Conservation (phyloP, 2,888 invertebrate species). For the Phoenoteleia sp. region DNA sequence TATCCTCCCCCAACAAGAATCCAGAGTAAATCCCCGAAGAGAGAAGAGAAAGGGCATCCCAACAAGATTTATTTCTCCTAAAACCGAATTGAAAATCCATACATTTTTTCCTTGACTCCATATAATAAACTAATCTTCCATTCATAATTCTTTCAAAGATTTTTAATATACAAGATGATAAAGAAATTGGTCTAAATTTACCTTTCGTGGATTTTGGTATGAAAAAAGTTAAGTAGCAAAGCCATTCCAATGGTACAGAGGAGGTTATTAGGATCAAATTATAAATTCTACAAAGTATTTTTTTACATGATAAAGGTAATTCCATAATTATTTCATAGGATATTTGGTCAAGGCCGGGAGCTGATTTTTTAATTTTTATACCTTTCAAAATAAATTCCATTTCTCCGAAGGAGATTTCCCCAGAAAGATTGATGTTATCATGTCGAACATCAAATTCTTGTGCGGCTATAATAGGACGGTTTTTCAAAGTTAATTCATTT, state of each 20-base stretch:
- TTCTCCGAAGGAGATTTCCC: too few species aligned
- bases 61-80: not conserved
- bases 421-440: too few species aligned
- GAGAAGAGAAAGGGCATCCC: not conserved
- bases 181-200: conserved; percentile 24
- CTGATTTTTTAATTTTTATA: too few species aligned
- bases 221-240: conserved; percentile 1
- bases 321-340: too few species aligned
- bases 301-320: too few species aligned
- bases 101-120: not conserved
- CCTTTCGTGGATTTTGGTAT: conserved; percentile 7
- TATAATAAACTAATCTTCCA: not conserved
- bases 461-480: too few species aligned
- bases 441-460: too few species aligned
- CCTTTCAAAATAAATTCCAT: too few species aligned
- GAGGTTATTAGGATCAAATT: not conserved
- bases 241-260: not conserved
- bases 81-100: conserved; percentile 10
- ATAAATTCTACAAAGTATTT: not conserved
- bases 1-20: not conserved
- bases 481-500: too few species aligned
- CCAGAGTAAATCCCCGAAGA: conserved; percentile 1
- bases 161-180: conserved; percentile 15
- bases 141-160: conserved; percentile 21
- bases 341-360: too few species aligned